Evolutionary conservation across 2,797 vertebrate genomes (phyloP), one percentile per base, ranked within the genome.

Genomic region (Aeoliscus strigatus): DNA sequence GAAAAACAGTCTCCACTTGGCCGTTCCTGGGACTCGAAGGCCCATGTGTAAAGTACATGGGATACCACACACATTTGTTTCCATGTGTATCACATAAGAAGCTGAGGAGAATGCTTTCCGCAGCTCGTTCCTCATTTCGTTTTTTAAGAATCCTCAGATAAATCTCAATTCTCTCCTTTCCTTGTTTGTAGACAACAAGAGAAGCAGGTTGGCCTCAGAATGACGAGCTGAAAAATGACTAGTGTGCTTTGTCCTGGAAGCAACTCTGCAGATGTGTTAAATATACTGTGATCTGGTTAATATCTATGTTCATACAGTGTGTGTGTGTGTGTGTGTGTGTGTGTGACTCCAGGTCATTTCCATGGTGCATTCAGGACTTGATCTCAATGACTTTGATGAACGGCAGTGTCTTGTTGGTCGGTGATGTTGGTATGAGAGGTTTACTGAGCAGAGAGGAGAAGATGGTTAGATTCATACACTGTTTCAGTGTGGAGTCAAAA

Each of bases 351-450:
- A n/a, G 7, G 14, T 45, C 14, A 27, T 29, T 33, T 4, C 4
- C 12, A 35, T 50, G 24, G 16, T 33, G n/a, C 35, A 2, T 39
- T 85, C 67, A 84, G 25, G 86, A 85, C 72, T 76, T 89, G 66
- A 83, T 93, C 75, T 96, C 93, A 13, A 96, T 88, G 59, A 97
- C 90, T 73, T 92, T 91, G 61, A 97, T 97, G 74, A 93, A 89
- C 6, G 94, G 92, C 51, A 91, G 82, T 1, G 86, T 73, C 73
- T 93, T 93, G 31, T 71, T 86, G 63, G 75, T 69, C 2, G 17
- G 77, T 5, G 83, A 66, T 0, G 67, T 63, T 21, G 89, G 81
- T 7, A 74, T 79, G 43, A 90, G 77, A 27, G 83, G 49, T 70
- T 93, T 84, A 69, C 93, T 95, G 71, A 14, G 45, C 11, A 51